phyloP scores from a whole-genome alignment of 1,140 invertebrate genomes.

The Cherax destructor region DNA sequence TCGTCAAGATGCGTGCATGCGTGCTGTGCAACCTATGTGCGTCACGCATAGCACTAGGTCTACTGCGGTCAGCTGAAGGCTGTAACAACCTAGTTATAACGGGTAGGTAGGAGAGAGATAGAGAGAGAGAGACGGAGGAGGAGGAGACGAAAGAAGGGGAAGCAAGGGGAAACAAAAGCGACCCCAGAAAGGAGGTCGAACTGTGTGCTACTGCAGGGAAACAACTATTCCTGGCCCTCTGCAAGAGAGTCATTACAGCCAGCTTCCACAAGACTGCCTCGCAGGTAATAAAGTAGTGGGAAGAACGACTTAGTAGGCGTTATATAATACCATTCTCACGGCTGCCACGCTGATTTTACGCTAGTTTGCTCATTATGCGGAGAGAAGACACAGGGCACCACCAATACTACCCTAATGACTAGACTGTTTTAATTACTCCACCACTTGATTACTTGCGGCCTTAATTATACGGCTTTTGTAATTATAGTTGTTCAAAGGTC shows the following conservation, averaged over 20 bases:
- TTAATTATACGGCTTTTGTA: neutral
- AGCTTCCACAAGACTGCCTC: neutral
- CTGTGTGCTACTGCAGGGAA: neutral
- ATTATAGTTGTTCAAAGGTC: neutral
- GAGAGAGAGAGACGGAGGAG: no score
- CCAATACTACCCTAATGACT: no score
- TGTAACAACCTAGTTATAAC: no score
- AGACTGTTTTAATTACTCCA: neutral
- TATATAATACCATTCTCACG: neutral
- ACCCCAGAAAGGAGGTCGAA: no score
- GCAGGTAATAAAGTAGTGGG: neutral
- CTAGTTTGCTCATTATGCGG: slow-evolving; percentile 1
- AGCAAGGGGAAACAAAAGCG: no score
- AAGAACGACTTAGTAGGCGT: neutral
- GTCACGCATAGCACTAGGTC: no score
- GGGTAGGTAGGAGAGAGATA: no score
- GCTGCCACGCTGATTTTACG: neutral
- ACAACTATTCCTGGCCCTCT: neutral
- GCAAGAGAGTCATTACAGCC: neutral
- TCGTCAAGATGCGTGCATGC: no score
- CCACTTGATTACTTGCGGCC: neutral
- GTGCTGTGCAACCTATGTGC: no score
- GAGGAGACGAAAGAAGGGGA: no score
- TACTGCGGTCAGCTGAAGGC: no score
- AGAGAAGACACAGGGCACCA: neutral